A percentile compares a stretch with the other conserved stretches of the same genome.
phyloP scores from a whole-genome alignment of 2,888 invertebrate species.

The Aphidoletes aphidimyza region DNA sequence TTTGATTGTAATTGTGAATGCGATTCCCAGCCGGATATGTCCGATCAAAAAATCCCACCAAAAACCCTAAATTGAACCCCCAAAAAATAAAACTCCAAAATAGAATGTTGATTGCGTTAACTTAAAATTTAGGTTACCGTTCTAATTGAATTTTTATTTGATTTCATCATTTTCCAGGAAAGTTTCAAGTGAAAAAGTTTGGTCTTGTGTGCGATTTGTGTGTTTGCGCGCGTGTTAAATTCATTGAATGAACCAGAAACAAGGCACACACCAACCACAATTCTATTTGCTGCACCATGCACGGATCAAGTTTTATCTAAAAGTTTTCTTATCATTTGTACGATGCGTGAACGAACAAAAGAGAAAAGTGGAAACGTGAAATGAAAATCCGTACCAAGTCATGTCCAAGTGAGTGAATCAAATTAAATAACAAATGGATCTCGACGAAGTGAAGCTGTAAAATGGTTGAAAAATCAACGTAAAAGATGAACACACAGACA shows the following conservation, averaged over 20 bases:
- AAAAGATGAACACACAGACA: not conserved
- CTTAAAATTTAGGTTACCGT: not conserved
- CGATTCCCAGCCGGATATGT: too few species aligned
- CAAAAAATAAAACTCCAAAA: not conserved
- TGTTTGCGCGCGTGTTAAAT: not conserved
- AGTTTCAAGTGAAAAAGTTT: not conserved
- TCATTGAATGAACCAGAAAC: not conserved
- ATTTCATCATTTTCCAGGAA: not conserved
- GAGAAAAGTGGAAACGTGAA: too few species aligned
- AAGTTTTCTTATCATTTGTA: not conserved
- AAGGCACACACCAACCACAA: not conserved
- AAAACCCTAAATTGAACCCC: not conserved
- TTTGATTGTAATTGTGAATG: too few species aligned
- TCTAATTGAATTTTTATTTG: slow-evolving; percentile 20
- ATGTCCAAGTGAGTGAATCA: not conserved
- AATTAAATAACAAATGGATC: not conserved
- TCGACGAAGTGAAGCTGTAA: slow-evolving; percentile 6
- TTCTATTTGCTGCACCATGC: not conserved
- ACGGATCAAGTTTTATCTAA: not conserved
- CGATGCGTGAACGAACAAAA: not conserved
- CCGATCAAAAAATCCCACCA: too few species aligned
- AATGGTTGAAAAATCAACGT: not conserved
- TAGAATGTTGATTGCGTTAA: not conserved
- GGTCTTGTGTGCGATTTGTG: not conserved
- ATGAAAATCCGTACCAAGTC: not conserved